Conservation (phyloP, 2,797 vertebrate genomes). For the Rhynchotus rufescens region DNA sequence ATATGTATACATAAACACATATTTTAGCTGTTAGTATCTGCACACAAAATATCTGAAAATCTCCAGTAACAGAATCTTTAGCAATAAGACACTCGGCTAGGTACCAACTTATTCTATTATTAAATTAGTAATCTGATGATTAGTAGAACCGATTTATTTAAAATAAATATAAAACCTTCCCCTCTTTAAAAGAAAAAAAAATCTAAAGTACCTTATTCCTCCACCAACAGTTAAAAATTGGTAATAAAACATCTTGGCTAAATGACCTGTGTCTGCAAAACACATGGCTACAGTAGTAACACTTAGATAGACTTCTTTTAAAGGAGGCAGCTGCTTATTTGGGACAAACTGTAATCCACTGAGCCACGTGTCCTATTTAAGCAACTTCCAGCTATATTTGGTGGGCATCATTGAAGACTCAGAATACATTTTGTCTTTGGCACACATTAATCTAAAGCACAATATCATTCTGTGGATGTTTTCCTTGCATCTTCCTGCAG, state of each 20-base stretch:
- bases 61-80: constrained; percentile 10
- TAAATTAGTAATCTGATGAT: neutral
- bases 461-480: neutral
- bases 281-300: neutral
- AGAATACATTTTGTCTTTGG: neutral
- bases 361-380: neutral
- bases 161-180: neutral
- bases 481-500: neutral
- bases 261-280: neutral
- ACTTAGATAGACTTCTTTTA: neutral
- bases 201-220: neutral
- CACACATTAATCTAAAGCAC: neutral
- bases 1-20: neutral
- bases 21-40: constrained; percentile 25
- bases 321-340: neutral
- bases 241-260: neutral
- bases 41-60: constrained; percentile 33
- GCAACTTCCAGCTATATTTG: neutral
- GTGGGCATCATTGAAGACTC: neutral
- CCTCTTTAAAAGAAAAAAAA: neutral
- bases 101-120: neutral
- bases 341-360: neutral
- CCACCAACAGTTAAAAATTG: neutral
- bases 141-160: neutral
- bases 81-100: neutral